Conservation (phyloP, 2,113 vertebrate genomes). For the Stomatorhinus ivindoensis region DNA sequence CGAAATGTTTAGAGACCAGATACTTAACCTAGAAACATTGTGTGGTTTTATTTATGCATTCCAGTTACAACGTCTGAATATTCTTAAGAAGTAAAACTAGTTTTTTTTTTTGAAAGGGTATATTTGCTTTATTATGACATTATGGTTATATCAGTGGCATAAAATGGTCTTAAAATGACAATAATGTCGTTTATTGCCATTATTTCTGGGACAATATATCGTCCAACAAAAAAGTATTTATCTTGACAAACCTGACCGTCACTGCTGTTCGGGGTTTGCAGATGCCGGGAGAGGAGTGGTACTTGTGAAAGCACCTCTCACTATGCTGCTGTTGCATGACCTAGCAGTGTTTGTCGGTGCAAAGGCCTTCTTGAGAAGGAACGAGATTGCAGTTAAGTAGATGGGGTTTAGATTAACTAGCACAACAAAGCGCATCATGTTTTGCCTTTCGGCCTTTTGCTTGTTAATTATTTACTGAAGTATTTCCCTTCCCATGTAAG, state of each 20-base stretch:
- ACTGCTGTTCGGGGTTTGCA: not conserved
- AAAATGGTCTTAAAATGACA: not conserved
- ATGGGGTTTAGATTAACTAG: not conserved
- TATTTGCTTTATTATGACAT: not conserved
- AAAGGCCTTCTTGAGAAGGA: constrained; percentile 26
- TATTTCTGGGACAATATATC: too few relatives aligned
- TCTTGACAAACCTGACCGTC: not conserved
- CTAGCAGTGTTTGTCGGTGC: constrained; percentile 36
- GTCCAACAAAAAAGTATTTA: not conserved
- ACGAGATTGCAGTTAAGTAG: constrained; percentile 11
- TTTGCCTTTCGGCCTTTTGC: not conserved
- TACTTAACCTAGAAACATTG: not conserved
- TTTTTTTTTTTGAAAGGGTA: not conserved
- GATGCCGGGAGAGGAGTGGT: constrained; percentile 28
- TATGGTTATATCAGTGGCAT: not conserved
- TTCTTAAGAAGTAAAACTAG: not conserved
- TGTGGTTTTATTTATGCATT: not conserved
- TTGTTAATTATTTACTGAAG: not conserved
- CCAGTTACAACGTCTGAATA: not conserved
- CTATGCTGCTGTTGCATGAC: constrained; percentile 35
- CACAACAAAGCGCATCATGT: not conserved
- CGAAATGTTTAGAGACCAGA: not conserved
- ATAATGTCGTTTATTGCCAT: not conserved
- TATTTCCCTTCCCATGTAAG: not conserved
- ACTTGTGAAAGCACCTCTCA: constrained; percentile 30